Evolutionary conservation across 2,797 vertebrate genomes (phyloP), one percentile per base, ranked within the genome.

Genomic region (Denticeps clupeoides): DNA sequence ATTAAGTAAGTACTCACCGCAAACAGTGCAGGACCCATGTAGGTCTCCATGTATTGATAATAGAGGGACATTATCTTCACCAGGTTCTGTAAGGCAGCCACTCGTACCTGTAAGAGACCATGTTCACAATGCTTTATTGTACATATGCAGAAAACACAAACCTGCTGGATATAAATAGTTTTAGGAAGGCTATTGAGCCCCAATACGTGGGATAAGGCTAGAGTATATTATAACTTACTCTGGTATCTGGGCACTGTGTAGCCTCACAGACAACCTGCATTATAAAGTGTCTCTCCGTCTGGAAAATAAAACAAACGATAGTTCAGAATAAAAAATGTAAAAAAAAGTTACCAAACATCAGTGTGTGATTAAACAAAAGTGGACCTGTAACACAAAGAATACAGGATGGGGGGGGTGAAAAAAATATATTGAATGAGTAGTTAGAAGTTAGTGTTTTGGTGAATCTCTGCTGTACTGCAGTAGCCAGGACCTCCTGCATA

Each of bases 221-320:
- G 3, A 4, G 2, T 15, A 13, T 13, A 7, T n/a, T 1, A 12
- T 3, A 8, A 83, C 89, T 89, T 73, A 97, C 94, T 79, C 93
- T 86, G 21, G 85, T 98, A 68, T 98, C 94, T 0, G 90, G 92
- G 77, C 94, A 98, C 75, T 98, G 94, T 0, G 94, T 98, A 7
- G 94, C 94, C 79, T 98, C 94, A 76, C 94, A 98, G 29, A 97
- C 94, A 53, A 98, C 93, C 78, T 98, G 94, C 94, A 98, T 98
- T 79, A 97, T 97, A 87, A 96, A 96, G 80, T 97, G 94, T 69
- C 94, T 83, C 82, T 98, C 94, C 21, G 90, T 91, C 94, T 98
- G 66, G 2, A 74, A 64, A 22, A 29, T 18, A 4, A 7, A n/a
- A 26, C 28, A 48, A 11, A 31, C 15, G 7, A 16, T 13, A 43